Evolutionary conservation across 2,888 invertebrate species (phyloP).

Genomic region (Dynastes hyllus): DNA sequence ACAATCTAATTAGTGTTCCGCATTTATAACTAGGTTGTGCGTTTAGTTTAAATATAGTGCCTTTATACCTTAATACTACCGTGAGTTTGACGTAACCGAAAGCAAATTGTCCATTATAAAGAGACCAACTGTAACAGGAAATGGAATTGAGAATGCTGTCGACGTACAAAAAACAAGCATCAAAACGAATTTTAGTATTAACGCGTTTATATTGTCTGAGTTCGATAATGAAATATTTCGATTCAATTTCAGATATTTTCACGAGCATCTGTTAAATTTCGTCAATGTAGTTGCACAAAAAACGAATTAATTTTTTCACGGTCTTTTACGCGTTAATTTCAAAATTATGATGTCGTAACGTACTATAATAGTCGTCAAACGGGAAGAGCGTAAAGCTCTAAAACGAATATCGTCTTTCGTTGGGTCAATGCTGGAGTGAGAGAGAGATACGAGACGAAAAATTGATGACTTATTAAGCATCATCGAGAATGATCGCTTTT

Average conservation of each 20-base stretch:
- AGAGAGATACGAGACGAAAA: not conserved
- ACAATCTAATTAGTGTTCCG: too few species aligned
- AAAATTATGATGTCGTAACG: not conserved
- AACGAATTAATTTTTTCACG: constrained; percentile 3
- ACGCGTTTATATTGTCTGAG: not conserved
- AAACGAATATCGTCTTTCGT: too few species aligned
- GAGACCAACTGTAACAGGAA: constrained; percentile 23
- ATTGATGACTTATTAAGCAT: too few species aligned
- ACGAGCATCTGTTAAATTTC: not conserved
- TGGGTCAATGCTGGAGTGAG: not conserved
- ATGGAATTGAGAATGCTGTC: constrained; percentile 20
- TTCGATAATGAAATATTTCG: constrained; percentile 11
- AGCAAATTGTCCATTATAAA: constrained; percentile 4
- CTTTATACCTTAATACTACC: too few species aligned
- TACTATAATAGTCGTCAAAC: not conserved
- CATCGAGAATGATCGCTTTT: too few species aligned
- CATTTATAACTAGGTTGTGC: too few species aligned
- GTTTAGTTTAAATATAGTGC: too few species aligned
- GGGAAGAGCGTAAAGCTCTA: not conserved
- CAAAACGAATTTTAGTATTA: not conserved
- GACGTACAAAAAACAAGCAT: constrained; percentile 7
- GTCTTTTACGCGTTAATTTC: constrained; percentile 1
- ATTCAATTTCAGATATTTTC: constrained; percentile 16
- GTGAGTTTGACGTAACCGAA: not conserved
- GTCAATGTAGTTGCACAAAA: not conserved